Evolutionary conservation across 2,113 vertebrate species (phyloP).

Genomic region (Callocephalon fimbriatum): DNA sequence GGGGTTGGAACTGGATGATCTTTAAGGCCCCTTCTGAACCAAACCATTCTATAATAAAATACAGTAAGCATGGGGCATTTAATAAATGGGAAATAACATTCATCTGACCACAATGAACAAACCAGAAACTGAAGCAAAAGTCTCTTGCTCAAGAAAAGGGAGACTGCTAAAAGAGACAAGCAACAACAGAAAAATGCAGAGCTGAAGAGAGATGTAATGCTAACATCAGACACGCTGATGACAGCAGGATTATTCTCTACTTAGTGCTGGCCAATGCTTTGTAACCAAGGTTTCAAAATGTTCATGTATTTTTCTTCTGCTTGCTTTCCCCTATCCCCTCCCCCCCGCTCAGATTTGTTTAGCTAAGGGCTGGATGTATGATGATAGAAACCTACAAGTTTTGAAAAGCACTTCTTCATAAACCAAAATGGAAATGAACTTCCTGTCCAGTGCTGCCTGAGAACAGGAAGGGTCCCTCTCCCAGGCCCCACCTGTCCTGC

Average conservation of each 20-base stretch:
- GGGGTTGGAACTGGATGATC: not conserved
- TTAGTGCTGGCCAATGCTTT: not conserved
- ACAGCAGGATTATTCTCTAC: not conserved
- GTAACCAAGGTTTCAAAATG: not conserved
- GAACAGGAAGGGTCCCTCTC: not conserved
- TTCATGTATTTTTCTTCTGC: not conserved
- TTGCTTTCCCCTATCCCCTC: not conserved
- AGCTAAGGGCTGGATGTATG: not conserved
- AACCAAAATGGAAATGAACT: not conserved
- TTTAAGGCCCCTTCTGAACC: not conserved
- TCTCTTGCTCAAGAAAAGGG: not conserved
- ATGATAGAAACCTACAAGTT: not conserved
- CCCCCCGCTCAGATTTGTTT: not conserved
- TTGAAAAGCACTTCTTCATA: not conserved
- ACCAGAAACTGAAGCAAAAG: not conserved
- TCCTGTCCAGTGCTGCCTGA: not conserved
- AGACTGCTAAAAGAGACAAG: not conserved
- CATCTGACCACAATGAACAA: not conserved
- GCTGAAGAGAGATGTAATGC: not conserved
- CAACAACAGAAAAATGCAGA: not conserved
- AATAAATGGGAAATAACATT: not conserved
- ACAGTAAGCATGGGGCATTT: not conserved
- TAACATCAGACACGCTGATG: not conserved
- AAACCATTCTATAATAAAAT: not conserved
- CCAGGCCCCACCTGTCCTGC: fast-evolving